These are phyloP conservation scores for Megaustenia siamemsis DNA, from an alignment of 2,888 invertebrate genomes.

Conservation along the genomic window DNA sequence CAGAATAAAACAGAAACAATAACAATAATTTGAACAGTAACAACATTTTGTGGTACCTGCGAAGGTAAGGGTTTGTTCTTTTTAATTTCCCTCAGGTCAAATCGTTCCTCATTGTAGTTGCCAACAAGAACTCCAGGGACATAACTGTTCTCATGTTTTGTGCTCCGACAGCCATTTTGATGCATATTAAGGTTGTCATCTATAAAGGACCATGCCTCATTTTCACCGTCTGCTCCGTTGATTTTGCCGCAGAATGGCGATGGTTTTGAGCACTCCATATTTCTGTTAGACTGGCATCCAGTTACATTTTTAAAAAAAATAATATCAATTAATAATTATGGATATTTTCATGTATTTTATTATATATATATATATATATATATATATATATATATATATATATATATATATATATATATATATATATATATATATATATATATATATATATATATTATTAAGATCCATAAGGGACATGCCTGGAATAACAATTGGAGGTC, in stretches of 20 bases:
- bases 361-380: no score
- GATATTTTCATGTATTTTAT: no score
- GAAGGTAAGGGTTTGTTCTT: constrained; percentile 75
- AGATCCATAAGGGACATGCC: no score
- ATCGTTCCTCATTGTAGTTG: constrained; percentile 77
- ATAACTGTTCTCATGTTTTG: constrained; percentile 74
- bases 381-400: no score
- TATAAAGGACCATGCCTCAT: constrained; percentile 74
- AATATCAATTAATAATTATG: background rate
- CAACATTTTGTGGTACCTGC: constrained; percentile 69
- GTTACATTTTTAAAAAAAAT: background rate
- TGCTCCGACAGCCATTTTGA: constrained; percentile 77
- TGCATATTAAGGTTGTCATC: constrained; percentile 70
- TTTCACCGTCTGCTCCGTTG: constrained; percentile 69
- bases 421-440: no score
- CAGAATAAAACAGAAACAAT: no score
- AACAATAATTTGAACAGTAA: no score
- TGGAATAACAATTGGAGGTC: no score
- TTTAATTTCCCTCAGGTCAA: constrained; percentile 70
- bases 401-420: no score
- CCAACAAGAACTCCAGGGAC: constrained; percentile 72
- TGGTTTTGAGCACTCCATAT: constrained; percentile 3
- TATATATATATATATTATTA: no score
- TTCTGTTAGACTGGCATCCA: background rate
- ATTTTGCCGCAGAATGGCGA: constrained; percentile 72